Percentiles rank a stretch among this genome's conserved stretches.
phyloP scores from a whole-genome alignment of 1,140 invertebrate genomes.

The Galleria mellonella region DNA sequence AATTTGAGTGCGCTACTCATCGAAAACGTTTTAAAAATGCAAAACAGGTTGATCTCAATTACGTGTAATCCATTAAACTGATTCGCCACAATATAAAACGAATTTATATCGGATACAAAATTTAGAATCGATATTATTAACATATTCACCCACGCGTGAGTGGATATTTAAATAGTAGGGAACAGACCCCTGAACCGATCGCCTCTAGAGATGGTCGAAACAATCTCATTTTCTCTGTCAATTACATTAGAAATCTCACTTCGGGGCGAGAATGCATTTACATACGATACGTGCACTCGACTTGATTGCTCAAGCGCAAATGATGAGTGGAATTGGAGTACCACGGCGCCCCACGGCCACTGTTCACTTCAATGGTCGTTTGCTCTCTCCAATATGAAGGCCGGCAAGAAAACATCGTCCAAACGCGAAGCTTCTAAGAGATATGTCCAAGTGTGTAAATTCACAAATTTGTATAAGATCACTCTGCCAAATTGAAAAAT shows the following conservation, averaged over 20 bases:
- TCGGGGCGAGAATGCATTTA: constrained; percentile 33
- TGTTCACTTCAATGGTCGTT: neutral
- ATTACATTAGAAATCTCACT: constrained; percentile 63
- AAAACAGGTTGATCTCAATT: too few relatives aligned
- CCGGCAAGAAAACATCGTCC: constrained; percentile 1
- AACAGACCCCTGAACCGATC: neutral
- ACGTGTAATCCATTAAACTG: too few relatives aligned
- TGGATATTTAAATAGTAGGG: neutral
- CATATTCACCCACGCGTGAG: neutral
- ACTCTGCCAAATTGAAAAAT: too few relatives aligned
- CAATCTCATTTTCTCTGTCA: constrained; percentile 48
- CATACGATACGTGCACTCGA: constrained; percentile 46
- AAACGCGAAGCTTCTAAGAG: constrained; percentile 2
- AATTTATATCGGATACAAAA: neutral
- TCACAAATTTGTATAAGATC: too few relatives aligned
- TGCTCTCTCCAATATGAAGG: neutral
- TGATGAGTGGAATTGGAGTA: constrained; percentile 14
- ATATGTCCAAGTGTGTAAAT: too few relatives aligned
- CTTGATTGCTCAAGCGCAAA: constrained; percentile 38
- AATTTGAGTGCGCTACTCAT: too few relatives aligned
- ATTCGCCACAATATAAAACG: too few relatives aligned
- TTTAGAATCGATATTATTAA: neutral
- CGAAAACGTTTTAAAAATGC: too few relatives aligned
- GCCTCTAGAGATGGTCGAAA: constrained; percentile 18
- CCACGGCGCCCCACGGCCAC: constrained; percentile 4